Evolutionary conservation across 2,888 invertebrate species (phyloP), one percentile per base, ranked within the genome.

Genomic region (Andrena chrysosceles): DNA sequence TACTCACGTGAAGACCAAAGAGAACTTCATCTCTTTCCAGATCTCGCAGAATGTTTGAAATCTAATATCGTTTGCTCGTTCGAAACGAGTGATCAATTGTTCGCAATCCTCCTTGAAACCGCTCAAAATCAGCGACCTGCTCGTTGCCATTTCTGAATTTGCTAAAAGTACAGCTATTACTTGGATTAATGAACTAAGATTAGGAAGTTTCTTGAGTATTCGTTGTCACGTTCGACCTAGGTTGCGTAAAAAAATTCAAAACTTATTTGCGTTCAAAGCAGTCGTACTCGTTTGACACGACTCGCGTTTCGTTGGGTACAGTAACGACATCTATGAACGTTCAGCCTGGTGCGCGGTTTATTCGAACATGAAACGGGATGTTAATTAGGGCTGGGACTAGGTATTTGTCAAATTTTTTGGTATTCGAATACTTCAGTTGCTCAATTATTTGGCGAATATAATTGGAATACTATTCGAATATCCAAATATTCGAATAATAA

Each of bases 21-120:
- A 90, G 84, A 93, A 93, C 70, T 93, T 91, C 91, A 93, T 91
- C 2, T 90, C 87, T 73, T 88, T 90, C 94, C 94, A 94, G 20
- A 90, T 85, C 20, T 90, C 84, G 35, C 88, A 86, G 80, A 94
- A 94, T 13, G 86, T 89, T 73, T 91, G 85, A 85, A 92, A 94
- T 71, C 91, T 87, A 3, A 91, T 90, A 5, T 89, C 87, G n/a
- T 91, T 84, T 3, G 86, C 81, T 42, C 85, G 54, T 67, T 91
- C 90, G 42, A 93, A 93, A 35, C 83, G 80, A 7, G 78, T 70
- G 10, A 93, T 88, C 13, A 94, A 80, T 71, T 77, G 85, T 20
- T 76, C 68, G 70, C 93, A 93, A 84, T 94, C 94, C 26, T 84
- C 84, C 48, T 70, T 79, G 31, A 84, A 84, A 20, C 84, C 84